Base-by-base conservation (phyloP, 2,113 vertebrate genomes). In the Ondatra zibethicus region DNA sequence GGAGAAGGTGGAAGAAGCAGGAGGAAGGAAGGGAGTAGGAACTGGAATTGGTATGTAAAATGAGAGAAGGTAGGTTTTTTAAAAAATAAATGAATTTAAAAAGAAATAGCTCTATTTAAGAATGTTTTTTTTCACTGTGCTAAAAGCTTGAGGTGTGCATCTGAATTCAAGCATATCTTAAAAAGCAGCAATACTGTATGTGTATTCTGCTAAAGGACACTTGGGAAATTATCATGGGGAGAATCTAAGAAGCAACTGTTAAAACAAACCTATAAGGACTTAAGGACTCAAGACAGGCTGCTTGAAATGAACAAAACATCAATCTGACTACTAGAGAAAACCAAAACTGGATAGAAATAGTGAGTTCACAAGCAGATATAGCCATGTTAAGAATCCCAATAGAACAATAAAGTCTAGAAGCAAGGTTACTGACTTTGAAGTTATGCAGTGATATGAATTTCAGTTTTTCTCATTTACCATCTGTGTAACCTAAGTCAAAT, bases 151-250 rank as follows among this genome's bases (percentile, higher is more conserved):
- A 88, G 33, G 12, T 88, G 6, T 31, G 7, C n/a, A 9, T 81
- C 4, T 76, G 68, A 88, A 82, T 93, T 16, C 47, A 75, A 21
- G n/a, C 66, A 25, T 9, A 11, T 85, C n/a, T 91, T 1, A 45
- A 45, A 91, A 19, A 88, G 55, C 63, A 80, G 76, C 12, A 91
- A 52, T 9, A 47, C 55, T 47, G 1, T 45, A 19, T 70, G 27
- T 88, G 78, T 77, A 91, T 91, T 19, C 11, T 10, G 31, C n/a
- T 68, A 93, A 95, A 94, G 36, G 45, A 50, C 52, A 68, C 81
- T 93, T 82, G 58, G 29, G 89, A 92, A 68, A 7, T 25, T 25
- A 21, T 29, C 19, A 21, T 47, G 5, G 66, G 61, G 19, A 17
- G 75, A 78, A 84, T 36, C 73, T 73, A 75, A 91, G 23, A 61